Percentiles rank a stretch among this genome's conserved stretches.
Evolutionary conservation across 2,113 vertebrate genomes (phyloP).

Genomic region (Ailurus styani): DNA sequence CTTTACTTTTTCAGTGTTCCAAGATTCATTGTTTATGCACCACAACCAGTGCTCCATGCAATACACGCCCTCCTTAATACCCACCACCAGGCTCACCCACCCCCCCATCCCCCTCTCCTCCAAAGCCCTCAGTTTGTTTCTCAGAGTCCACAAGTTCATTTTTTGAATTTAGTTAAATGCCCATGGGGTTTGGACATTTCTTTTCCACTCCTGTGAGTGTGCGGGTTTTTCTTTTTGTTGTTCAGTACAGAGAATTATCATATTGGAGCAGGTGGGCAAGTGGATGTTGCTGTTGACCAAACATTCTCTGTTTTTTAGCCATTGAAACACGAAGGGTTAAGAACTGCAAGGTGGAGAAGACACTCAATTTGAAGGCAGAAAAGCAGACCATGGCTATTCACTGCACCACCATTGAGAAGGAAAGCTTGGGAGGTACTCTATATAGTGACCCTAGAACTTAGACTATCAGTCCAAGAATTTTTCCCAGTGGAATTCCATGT

Average conservation of each 20-base stretch:
- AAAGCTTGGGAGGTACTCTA: not conserved
- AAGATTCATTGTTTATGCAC: no score
- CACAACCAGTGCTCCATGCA: no score
- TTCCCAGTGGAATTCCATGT: not conserved
- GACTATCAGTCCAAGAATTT: not conserved
- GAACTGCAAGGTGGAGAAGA: rapidly evolving
- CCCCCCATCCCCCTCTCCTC: no score
- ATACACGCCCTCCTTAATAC: no score
- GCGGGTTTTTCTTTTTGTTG: no score
- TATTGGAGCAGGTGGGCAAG: not conserved
- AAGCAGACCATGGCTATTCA: not conserved
- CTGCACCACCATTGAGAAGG: not conserved
- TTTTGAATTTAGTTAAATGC: not conserved
- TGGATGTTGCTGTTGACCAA: not conserved
- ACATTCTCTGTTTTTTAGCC: not conserved
- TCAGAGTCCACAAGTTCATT: no score
- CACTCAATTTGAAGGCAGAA: not conserved
- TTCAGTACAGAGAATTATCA: not conserved
- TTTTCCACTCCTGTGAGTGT: not conserved
- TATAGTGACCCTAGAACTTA: not conserved
- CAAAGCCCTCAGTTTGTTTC: no score
- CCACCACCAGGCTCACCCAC: no score
- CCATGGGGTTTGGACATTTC: no score
- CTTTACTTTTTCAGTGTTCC: no score
- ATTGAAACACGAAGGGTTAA: not conserved